Evolutionary conservation across 2,113 vertebrate genomes (phyloP).

Genomic region (Eurypyga helias): DNA sequence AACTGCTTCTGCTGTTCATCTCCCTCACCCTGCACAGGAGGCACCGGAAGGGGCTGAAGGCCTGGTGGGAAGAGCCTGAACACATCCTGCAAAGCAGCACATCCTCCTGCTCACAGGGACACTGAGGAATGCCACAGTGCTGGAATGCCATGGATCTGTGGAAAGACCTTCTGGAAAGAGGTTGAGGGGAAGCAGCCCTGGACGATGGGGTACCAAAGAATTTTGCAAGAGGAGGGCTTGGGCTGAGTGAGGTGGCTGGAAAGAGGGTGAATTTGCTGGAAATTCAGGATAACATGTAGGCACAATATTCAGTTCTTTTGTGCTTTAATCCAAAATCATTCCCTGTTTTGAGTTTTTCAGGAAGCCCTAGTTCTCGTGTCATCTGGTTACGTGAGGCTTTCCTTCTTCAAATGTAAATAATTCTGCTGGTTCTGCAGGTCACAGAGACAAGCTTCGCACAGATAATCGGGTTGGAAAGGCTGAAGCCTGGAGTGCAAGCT

Average conservation of each 20-base stretch:
- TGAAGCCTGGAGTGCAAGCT: background rate
- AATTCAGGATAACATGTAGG: background rate
- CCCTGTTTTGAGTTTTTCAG: background rate
- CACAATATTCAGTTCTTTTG: background rate
- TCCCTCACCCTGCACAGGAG: background rate
- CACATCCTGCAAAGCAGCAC: background rate
- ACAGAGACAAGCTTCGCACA: background rate
- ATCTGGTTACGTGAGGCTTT: background rate
- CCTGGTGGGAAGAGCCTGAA: background rate
- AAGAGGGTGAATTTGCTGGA: background rate
- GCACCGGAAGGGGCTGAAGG: background rate
- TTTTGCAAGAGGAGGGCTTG: background rate
- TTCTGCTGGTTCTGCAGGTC: background rate
- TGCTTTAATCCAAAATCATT: background rate
- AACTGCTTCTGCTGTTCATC: background rate
- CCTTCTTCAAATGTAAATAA: background rate
- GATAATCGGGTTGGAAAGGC: background rate
- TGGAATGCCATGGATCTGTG: background rate
- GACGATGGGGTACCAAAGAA: background rate
- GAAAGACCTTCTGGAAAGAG: background rate
- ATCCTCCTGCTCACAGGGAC: background rate
- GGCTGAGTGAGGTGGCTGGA: background rate
- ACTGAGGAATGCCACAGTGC: background rate
- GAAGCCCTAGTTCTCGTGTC: background rate
- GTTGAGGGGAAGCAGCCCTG: background rate